These are phyloP conservation scores for Drosophila parthenogenetica DNA, from an alignment of 2,888 invertebrate species.

Conservation along the genomic window DNA sequence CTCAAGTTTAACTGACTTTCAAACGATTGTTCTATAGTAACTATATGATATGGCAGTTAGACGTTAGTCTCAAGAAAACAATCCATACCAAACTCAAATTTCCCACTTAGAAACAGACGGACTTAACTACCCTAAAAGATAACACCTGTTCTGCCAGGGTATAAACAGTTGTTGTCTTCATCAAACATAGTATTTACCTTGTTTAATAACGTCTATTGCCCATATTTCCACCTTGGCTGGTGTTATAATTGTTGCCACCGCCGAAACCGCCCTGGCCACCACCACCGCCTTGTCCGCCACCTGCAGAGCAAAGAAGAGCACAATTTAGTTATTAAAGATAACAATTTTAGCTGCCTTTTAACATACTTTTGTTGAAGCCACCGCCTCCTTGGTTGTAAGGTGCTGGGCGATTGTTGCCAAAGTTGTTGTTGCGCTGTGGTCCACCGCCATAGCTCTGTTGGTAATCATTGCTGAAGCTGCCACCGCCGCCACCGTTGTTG, in stretches of 20 bases:
- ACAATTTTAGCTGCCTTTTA: background rate
- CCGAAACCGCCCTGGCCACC: constrained; percentile 66
- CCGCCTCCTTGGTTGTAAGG: constrained; percentile 79
- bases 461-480: constrained; percentile 87
- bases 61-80: too few species aligned
- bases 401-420: constrained; percentile 81
- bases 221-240: constrained; percentile 79
- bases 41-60: too few species aligned
- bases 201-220: constrained; percentile 82
- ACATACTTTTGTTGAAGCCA: constrained; percentile 79
- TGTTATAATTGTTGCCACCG: constrained; percentile 80
- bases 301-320: constrained; percentile 30
- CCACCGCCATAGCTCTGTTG: constrained; percentile 94
- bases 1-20: too few species aligned
- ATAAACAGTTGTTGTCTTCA: background rate
- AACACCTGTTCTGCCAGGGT: background rate
- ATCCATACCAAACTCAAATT: too few species aligned
- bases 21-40: too few species aligned
- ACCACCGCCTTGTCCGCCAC: constrained; percentile 71
- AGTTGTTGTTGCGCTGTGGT: constrained; percentile 89
- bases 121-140: background rate
- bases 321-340: background rate
- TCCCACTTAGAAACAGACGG: background rate
- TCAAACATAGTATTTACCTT: constrained; percentile 67
- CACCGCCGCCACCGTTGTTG: constrained; percentile 58